Evolutionary conservation across 2,113 vertebrate genomes (phyloP).

Genomic region (Gulo gulo): DNA sequence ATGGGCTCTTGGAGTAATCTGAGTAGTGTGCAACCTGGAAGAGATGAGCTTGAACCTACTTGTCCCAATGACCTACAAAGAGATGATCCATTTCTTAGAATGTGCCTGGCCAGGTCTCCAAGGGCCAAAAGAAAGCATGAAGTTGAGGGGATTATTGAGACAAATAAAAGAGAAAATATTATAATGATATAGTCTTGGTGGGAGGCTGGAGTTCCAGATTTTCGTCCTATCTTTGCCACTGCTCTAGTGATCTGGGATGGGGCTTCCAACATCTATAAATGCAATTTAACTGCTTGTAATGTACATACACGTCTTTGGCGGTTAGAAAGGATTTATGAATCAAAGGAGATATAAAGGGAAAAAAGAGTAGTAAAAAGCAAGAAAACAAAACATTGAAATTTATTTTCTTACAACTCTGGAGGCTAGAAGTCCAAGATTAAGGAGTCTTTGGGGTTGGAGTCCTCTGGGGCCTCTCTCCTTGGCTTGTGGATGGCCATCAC

Average conservation of each 20-base stretch:
- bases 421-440: not conserved
- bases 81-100: not conserved
- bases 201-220: not conserved
- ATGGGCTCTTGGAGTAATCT: not conserved
- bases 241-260: not conserved
- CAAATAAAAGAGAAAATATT: not conserved
- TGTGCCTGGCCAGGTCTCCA: not conserved
- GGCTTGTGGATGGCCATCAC: not conserved
- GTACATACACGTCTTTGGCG: not conserved
- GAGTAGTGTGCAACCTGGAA: not conserved
- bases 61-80: not conserved
- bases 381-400: not conserved
- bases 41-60: not conserved
- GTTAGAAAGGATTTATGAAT: not conserved
- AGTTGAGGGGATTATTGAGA: not conserved
- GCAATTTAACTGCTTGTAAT: not conserved
- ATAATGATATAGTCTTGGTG: not conserved
- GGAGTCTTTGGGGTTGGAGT: not conserved
- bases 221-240: not conserved
- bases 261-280: not conserved
- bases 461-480: not conserved
- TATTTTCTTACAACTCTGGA: not conserved
- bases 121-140: conserved; percentile 16
- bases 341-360: not conserved
- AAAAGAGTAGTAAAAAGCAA: not conserved